Evolutionary conservation across 1,140 invertebrate species (phyloP).

Genomic region (Mercenaria mercenaria): DNA sequence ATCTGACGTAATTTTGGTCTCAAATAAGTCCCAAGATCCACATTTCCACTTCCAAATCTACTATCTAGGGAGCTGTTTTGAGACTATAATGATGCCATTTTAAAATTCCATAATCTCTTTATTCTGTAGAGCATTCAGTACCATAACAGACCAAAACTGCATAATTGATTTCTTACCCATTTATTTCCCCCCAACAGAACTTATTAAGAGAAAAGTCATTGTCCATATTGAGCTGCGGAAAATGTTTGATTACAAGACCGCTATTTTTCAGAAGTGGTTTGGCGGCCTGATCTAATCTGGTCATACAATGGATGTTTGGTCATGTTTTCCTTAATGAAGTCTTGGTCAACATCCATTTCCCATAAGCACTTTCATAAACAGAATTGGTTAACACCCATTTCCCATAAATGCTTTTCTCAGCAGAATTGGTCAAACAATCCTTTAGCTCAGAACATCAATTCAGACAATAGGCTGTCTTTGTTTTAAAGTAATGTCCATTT

Average conservation of each 20-base stretch:
- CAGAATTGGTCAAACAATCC: too few relatives aligned
- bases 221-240: not conserved
- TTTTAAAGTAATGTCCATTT: too few relatives aligned
- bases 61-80: too few relatives aligned
- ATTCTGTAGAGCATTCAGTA: too few relatives aligned
- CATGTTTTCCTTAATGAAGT: not conserved
- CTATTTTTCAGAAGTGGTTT: not conserved
- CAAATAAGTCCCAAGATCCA: too few relatives aligned
- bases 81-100: too few relatives aligned
- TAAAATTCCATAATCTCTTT: too few relatives aligned
- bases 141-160: slow-evolving; percentile 7
- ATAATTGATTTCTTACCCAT: not conserved
- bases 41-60: too few relatives aligned
- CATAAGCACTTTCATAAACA: not conserved
- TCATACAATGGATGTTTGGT: not conserved
- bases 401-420: too few relatives aligned
- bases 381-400: not conserved
- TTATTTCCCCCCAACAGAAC: not conserved
- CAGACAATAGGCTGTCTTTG: too few relatives aligned
- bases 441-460: too few relatives aligned
- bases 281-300: not conserved
- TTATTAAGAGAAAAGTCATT: slow-evolving; percentile 1
- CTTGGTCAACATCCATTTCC: not conserved
- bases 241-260: not conserved
- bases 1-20: too few relatives aligned